Conservation (phyloP, 2,888 invertebrate genomes). For the Tyria jacobaeae region DNA sequence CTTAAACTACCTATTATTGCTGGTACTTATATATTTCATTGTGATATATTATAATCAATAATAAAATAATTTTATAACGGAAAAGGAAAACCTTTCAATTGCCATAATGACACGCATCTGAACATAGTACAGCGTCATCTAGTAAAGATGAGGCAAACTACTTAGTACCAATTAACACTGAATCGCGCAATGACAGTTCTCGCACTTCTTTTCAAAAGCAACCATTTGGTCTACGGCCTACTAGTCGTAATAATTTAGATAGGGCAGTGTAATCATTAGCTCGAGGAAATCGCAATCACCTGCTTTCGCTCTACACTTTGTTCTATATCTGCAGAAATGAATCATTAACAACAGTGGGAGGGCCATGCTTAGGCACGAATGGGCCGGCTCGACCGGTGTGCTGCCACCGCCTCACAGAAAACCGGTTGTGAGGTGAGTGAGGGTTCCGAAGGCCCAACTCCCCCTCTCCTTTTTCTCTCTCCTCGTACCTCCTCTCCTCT, state of each 20-base stretch:
- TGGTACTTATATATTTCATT: conserved; percentile 2
- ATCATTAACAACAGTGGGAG: no score
- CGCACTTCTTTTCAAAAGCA: not conserved
- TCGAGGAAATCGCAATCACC: no score
- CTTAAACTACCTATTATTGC: conserved; percentile 32
- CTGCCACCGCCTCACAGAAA: no score
- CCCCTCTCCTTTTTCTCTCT: no score
- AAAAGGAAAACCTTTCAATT: not conserved
- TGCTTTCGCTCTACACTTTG: no score
- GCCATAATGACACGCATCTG: not conserved
- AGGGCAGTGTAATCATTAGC: no score
- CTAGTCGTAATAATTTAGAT: not conserved
- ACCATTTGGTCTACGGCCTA: not conserved
- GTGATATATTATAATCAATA: conserved; percentile 2
- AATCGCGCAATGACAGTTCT: not conserved
- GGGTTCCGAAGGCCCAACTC: no score
- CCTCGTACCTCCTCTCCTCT: no score
- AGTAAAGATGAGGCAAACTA: not conserved
- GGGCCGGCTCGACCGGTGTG: no score
- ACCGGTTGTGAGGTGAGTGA: no score
- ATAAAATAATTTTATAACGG: conserved; percentile 2
- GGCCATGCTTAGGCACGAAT: no score
- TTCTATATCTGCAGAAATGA: no score
- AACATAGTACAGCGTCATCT: not conserved
- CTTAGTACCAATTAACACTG: not conserved